Evolutionary conservation across 1,140 invertebrate genomes (phyloP), one percentile per base, ranked within the genome.

Genomic region (Cydia strobilella): DNA sequence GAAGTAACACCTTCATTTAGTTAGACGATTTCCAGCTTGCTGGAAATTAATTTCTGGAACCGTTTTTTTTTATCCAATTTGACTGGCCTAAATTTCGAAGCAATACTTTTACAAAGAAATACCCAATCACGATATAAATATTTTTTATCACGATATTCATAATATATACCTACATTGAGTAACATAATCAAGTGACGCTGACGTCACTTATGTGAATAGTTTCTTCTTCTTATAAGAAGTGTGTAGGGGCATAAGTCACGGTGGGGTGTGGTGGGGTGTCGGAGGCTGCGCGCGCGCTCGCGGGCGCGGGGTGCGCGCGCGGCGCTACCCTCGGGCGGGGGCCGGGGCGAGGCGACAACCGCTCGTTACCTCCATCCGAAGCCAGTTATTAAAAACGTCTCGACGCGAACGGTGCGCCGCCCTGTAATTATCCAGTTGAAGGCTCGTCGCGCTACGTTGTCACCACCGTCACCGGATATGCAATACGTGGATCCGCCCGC

Each of bases 301-400:
- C 72, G 72, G 73, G 76, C 75, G 66, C 75, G 77, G 77, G 78
- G 81, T 77, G 80, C 79, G 63, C 79, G 80, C 76, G 75, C 75
- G 77, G 76, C 79, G 77, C 82, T 83, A 83, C 85, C 81, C 79
- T 78, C 71, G 84, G 80, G 65, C 65, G 31, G 27, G 65, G 79
- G 80, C 80, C 78, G 88, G 87, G 86, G 86, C 80, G 86, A 91
- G 88, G 90, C 88, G 86, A 90, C 90, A 93, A 92, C 90, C 92
- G 90, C 90, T 93, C 88, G 92, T 93, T 93, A 93, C 90, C 83
- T 90, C 86, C 86, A 90, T 86, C 81, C 90, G 84, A 93, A 93
- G 93, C 89, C 93, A 93, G 93, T 93, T 93, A 93, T 93, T 93
- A 93, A 93, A 93, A 93, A 93, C 93, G 91, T 93, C 93, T 93